Base-by-base conservation (phyloP, 2,888 invertebrate species). In the Drosophila tanythrix region DNA sequence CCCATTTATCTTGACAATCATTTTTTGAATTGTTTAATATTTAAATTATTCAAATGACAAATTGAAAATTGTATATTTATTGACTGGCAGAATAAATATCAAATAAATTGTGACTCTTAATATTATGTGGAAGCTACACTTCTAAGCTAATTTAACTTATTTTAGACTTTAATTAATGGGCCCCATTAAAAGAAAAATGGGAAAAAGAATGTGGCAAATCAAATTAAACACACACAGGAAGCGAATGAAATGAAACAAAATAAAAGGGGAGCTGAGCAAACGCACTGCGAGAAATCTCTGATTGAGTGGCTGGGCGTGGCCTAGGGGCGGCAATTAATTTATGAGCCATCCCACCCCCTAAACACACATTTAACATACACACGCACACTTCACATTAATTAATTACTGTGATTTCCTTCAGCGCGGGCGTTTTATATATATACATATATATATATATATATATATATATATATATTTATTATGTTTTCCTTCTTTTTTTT, bases 351-450 rank as follows among this genome's bases (percentile, higher is more conserved):
- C 29, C 57, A 4, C 25, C 13, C 13, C 46, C 50, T 40, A 50
- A 51, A 40, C 55, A 55, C 55, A 62, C 58, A 40, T 33, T 33
- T 33, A 56, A 57, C 62, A 51, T 58, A 29, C 62, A 66, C 76
- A 59, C 64, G 59, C 55, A 62, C 68, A 68, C 63, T 51, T 51
- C 66, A 70, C 65, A 72, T 70, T 71, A 84, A 84, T 84, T 84
- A 84, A 84, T 84, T 88, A 84, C 88, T 77, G 88, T 88, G 83
- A 84, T 88, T 84, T 87, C 79, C 76, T 87, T 80, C 75, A 80
- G 81, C 74, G 76, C 65, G 53, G 43, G 61, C 71, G 62, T 63
- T 63, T 57, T 64, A 18, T 59, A 48, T 67, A 52, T 71, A 51
- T 58, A 46, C 50, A 50, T 61, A 7, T 55, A 21, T 46, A 48